Conservation (phyloP, 2,113 vertebrate species). For the Hippolais icterina region DNA sequence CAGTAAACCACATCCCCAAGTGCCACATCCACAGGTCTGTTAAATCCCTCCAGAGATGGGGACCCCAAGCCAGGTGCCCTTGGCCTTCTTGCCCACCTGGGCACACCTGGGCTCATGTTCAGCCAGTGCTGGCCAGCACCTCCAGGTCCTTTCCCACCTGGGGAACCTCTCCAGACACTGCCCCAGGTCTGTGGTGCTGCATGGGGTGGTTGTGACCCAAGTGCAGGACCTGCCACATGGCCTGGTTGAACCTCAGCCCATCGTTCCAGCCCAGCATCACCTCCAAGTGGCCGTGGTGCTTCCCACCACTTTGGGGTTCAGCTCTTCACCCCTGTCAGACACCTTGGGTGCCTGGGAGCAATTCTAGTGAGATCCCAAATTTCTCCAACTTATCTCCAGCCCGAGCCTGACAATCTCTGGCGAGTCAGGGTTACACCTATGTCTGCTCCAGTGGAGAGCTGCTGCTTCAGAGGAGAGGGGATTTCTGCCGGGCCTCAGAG, state of each 20-base stretch:
- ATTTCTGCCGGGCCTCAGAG: constrained; percentile 6
- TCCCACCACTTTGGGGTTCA: background rate
- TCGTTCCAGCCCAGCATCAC: rapidly evolving
- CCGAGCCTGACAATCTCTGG: background rate
- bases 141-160: background rate
- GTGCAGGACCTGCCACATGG: rapidly evolving
- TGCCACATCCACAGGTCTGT: background rate
- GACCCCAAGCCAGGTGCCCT: background rate
- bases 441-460: background rate
- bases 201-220: rapidly evolving
- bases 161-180: background rate
- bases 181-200: background rate
- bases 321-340: background rate
- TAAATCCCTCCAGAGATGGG: background rate
- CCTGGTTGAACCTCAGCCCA: background rate
- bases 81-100: background rate
- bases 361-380: background rate
- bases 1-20: background rate
- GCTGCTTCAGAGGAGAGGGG: background rate
- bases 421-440: background rate
- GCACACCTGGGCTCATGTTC: background rate
- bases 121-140: background rate
- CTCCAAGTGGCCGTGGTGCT: background rate
- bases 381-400: background rate
- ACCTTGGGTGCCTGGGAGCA: background rate